Conservation (phyloP, 35 echinoderm and acorn worm genomes). For the Lytechinus pictus region DNA sequence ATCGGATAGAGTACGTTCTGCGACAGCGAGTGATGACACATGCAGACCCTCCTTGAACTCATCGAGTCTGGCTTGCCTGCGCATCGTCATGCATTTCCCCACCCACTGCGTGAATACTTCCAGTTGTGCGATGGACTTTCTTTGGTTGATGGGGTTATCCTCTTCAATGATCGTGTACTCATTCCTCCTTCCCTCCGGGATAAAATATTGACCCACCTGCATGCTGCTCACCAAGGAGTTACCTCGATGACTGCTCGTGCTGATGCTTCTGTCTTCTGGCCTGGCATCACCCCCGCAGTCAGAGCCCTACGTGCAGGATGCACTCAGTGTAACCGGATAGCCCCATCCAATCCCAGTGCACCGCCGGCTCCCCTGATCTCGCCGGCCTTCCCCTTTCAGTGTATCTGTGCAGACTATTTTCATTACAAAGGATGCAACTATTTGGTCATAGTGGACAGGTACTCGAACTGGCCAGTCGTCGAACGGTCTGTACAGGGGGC, state of each 20-base stretch:
- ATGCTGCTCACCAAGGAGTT: slow-evolving; percentile 62
- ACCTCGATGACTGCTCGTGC: slow-evolving; percentile 49
- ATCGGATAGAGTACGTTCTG: slow-evolving; percentile 46
- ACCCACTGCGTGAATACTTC: slow-evolving; percentile 51
- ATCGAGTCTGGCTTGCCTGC: slow-evolving; percentile 46
- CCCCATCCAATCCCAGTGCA: background rate
- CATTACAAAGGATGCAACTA: too few species aligned
- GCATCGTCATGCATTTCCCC: background rate
- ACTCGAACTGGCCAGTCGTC: too few species aligned
- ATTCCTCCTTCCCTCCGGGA: slow-evolving; percentile 56
- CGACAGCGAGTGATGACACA: slow-evolving; percentile 52
- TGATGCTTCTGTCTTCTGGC: slow-evolving; percentile 70
- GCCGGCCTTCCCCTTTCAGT: too few species aligned
- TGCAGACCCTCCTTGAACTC: slow-evolving; percentile 5
- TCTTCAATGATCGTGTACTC: slow-evolving; percentile 62
- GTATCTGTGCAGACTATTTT: too few species aligned
- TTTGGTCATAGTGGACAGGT: too few species aligned
- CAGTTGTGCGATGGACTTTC: slow-evolving; percentile 34
- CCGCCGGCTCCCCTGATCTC: too few species aligned
- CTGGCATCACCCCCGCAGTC: slow-evolving; percentile 43
- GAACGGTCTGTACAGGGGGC: too few species aligned
- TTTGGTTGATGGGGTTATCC: slow-evolving; percentile 50
- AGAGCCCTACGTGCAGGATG: slow-evolving; percentile 35
- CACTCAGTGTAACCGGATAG: background rate
- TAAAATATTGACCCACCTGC: slow-evolving; percentile 32